Base-by-base conservation (phyloP, 2,888 invertebrate species). In the Bibio marci region DNA sequence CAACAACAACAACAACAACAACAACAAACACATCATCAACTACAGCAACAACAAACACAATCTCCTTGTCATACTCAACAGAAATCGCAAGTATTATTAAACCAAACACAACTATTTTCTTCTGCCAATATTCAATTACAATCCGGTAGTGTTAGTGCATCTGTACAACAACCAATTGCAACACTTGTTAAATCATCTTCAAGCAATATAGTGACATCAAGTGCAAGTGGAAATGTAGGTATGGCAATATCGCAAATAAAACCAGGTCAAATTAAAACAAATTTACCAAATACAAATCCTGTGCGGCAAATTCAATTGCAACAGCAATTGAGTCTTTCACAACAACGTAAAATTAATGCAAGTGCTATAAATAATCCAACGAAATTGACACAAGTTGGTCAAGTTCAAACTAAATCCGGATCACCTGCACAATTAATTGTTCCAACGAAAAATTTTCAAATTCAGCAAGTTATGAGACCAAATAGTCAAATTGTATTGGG, bases 391-490 rank as follows among this genome's bases (percentile, higher is more conserved):
- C 49, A 51, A 30, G 50, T 50, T 5, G 49, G 56, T 22, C 22
- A 22, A 6, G 8, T 22, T 5, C 63, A 62, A 47, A 22, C 4
- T 22, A 22, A 22, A 22, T 22, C 22, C 8, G 22, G 22, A 6
- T 64, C 70, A 4, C 71, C 72, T 18, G 70, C 78, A 0, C 79
- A 79, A 48, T 61, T 83, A 42, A 76, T 85, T 37, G 79, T 85
- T 4, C 71, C 72, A 3, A 64, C 63, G 43, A 50, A 57, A 6
- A 41, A 61, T 32, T 42, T 45, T 12, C 80, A 80, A 52, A 69
- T 81, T 32, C 79, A 80, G 44, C 80, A 80, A 52, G 75, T 79
- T 11, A 70, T 79, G 57, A 72, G 76, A 44, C 69, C 66, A 2
- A 49, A 59, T 41, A 70, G 72, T 8, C 36, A 37, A 37, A 38